Base-by-base conservation (phyloP, 2,888 invertebrate genomes). In the Spodoptera littoralis region DNA sequence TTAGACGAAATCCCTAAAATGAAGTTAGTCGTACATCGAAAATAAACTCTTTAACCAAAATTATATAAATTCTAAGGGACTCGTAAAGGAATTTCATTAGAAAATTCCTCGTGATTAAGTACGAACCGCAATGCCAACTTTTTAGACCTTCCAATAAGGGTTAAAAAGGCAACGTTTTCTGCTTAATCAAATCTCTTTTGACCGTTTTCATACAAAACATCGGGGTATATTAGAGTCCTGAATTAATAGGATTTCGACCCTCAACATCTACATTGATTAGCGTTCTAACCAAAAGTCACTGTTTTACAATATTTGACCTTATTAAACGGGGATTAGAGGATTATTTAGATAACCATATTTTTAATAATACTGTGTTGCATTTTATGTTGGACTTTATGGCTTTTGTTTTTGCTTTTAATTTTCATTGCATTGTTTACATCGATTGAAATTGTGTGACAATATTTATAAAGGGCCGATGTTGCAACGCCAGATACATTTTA, bases 201-300 rank as follows among this genome's bases (percentile, higher is more conserved):
- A 63, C 70, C 67, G 62, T 70, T 78, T 67, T 70, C 60, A 68
- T 68, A 63, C 61, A 68, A 75, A 78, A 58, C 70, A 76, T 76
- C 52, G 18, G 36, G 61, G 43, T 64, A 65, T 60, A 76, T 70
- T 66, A 72, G 55, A 69, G 60, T 52, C 46, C 68, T 51, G 61
- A 76, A 66, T 70, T 78, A 76, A 77, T 77, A 62, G 70, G 76
- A 77, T 76, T 77, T 74, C 53, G 61, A 76, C 65, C 70, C 62
- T 50, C 60, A 69, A 59, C 68, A 70, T 73, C 59, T 54, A 65
- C 65, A 60, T 65, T 70, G 70, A 65, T 70, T 62, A 74, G 55
- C 55, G 54, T 74, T 72, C 65, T 56, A 70, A 22, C 45, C 9
- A 24, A 66, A 75, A 70, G 65, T 66, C 66, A 66, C 55, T 51